Percentiles rank a stretch among this genome's conserved stretches.
phyloP scores from a whole-genome alignment of 2,113 vertebrate species.

The Equus quagga region DNA sequence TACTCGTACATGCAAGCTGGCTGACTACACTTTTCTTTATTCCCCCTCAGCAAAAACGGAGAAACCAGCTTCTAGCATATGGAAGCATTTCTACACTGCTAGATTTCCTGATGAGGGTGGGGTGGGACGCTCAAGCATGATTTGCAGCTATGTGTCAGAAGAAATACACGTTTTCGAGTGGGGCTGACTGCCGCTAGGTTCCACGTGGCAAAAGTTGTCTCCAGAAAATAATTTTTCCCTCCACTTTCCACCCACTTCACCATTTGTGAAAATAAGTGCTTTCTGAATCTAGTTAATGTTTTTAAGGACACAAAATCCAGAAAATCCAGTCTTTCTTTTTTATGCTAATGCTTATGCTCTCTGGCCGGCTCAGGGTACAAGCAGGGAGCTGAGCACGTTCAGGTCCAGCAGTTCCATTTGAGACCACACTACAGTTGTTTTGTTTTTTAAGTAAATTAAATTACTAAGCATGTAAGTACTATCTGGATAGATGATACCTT shows the following conservation, averaged over 20 bases:
- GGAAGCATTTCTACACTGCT: slow-evolving; percentile 46
- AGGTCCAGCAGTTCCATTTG: not conserved
- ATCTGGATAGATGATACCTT: not conserved
- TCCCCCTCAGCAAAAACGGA: slow-evolving; percentile 42
- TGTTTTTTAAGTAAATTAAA: not conserved
- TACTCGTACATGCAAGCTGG: slow-evolving; percentile 27
- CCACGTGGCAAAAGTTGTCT: not conserved
- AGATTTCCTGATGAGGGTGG: slow-evolving; percentile 22
- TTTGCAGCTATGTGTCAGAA: slow-evolving; percentile 38
- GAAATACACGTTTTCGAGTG: slow-evolving; percentile 29
- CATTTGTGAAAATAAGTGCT: slow-evolving; percentile 33
- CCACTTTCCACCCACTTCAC: not conserved
- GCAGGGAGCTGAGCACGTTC: not conserved
- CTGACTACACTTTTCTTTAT: slow-evolving; percentile 29
- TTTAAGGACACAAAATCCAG: not conserved
- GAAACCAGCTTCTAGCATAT: slow-evolving; percentile 11
- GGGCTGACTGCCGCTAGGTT: slow-evolving; percentile 5
- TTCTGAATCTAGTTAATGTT: not conserved
- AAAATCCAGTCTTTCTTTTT: not conserved
- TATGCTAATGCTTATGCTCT: not conserved
- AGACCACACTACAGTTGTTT: not conserved
- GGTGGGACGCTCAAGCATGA: not conserved
- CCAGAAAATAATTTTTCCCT: not conserved
- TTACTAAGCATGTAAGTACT: not conserved
- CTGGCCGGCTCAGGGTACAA: not conserved